These are phyloP conservation scores for Heterocephalus glaber DNA, from an alignment of 2,113 vertebrate genomes.

Conservation along the genomic window DNA sequence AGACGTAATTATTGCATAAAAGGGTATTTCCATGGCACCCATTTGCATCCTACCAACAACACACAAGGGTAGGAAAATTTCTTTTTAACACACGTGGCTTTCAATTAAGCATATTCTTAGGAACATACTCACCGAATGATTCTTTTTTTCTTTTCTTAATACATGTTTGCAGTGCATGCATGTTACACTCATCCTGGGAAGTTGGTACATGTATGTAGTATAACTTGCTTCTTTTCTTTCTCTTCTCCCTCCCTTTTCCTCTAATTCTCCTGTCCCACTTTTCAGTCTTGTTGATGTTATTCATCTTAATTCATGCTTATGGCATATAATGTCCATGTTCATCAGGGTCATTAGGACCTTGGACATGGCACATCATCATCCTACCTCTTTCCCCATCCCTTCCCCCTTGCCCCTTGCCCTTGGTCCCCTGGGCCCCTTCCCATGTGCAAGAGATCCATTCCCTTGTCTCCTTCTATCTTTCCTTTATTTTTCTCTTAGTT, in stretches of 20 bases:
- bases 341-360: not conserved
- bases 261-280: not conserved
- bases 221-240: not conserved
- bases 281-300: not conserved
- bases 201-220: not conserved
- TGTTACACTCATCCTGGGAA: not conserved
- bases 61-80: too few relatives aligned
- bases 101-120: not conserved
- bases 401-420: not conserved
- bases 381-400: not conserved
- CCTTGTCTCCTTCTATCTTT: not conserved
- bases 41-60: not conserved
- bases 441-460: not conserved
- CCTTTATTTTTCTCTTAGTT: not conserved
- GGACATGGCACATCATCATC: not conserved
- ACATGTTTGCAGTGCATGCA: too few relatives aligned
- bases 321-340: not conserved
- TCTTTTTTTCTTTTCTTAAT: not conserved
- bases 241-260: not conserved
- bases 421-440: not conserved
- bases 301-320: not conserved
- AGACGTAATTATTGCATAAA: not conserved
- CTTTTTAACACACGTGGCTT: not conserved
- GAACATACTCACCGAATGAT: not conserved
- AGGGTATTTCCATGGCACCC: rapidly evolving